Evolutionary conservation across 2,888 invertebrate species (phyloP).

Genomic region (Acanthosoma haemorrhoidale): DNA sequence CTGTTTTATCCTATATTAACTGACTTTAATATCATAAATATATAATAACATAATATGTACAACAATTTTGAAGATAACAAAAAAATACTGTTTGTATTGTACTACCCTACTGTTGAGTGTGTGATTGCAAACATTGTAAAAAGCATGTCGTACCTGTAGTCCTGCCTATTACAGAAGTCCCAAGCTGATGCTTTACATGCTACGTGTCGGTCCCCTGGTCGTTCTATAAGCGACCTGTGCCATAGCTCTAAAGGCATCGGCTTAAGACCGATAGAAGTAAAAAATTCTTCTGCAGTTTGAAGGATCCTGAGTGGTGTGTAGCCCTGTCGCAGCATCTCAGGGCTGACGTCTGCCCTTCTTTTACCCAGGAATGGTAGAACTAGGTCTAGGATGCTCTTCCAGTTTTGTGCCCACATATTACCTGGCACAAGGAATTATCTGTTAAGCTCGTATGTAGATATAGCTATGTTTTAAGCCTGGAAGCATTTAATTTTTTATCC

Average conservation of each 20-base stretch:
- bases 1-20: conserved; percentile 64
- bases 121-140: too few relatives aligned
- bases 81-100: too few relatives aligned
- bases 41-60: neutral
- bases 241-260: conserved; percentile 80
- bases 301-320: conserved; percentile 58
- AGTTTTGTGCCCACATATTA: conserved; percentile 80
- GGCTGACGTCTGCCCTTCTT: conserved; percentile 66
- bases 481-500: too few relatives aligned
- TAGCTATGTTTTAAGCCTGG: too few relatives aligned
- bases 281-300: conserved; percentile 77
- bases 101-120: too few relatives aligned
- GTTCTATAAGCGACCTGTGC: conserved; percentile 71
- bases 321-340: conserved; percentile 68
- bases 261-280: conserved; percentile 71
- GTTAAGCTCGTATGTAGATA: neutral
- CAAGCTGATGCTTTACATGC: conserved; percentile 74
- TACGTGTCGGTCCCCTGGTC: conserved; percentile 62
- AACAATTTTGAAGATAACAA: too few relatives aligned
- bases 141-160: conserved; percentile 60
- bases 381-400: conserved; percentile 68
- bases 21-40: neutral
- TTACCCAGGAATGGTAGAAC: conserved; percentile 70
- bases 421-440: conserved; percentile 46
- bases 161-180: conserved; percentile 79